phyloP scores from a whole-genome alignment of 2,888 invertebrate species.

The Eupeodes luniger region DNA sequence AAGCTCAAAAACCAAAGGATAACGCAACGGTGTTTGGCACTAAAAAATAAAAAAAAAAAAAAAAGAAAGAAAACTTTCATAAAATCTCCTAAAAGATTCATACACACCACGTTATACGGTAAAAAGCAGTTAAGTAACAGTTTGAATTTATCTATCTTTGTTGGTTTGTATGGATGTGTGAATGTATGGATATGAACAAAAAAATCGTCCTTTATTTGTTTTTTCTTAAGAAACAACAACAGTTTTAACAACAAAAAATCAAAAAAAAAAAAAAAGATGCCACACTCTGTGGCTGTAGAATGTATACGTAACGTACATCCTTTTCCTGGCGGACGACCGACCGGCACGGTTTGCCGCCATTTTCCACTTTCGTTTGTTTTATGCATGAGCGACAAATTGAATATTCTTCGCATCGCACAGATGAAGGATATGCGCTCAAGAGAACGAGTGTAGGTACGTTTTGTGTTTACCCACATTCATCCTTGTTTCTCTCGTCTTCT shows the following conservation, averaged over 20 bases:
- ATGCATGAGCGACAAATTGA: constrained; percentile 76
- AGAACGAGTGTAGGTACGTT: constrained; percentile 38
- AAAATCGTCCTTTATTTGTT: constrained; percentile 37
- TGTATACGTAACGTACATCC: constrained; percentile 34
- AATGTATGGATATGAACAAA: not conserved
- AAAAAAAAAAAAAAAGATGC: constrained; percentile 30
- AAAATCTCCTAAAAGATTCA: constrained; percentile 74
- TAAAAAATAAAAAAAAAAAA: constrained; percentile 27
- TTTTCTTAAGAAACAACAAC: constrained; percentile 25
- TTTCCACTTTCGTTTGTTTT: constrained; percentile 74
- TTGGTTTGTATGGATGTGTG: not conserved
- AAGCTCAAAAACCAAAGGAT: constrained; percentile 50
- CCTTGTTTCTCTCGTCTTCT: constrained; percentile 42
- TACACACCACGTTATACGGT: constrained; percentile 66
- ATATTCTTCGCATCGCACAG: constrained; percentile 70
- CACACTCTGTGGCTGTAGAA: constrained; percentile 54
- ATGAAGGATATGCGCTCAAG: constrained; percentile 69
- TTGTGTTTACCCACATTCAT: constrained; percentile 67
- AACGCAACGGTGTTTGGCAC: constrained; percentile 58
- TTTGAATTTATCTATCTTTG: constrained; percentile 58
- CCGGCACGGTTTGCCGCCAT: constrained; percentile 69
- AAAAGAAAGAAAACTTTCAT: constrained; percentile 25
- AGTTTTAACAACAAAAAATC: too few relatives aligned
- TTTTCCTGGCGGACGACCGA: constrained; percentile 61
- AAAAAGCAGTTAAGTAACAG: constrained; percentile 75